Conservation (phyloP, 2,113 vertebrate genomes). For the Elgaria multicarinata region DNA sequence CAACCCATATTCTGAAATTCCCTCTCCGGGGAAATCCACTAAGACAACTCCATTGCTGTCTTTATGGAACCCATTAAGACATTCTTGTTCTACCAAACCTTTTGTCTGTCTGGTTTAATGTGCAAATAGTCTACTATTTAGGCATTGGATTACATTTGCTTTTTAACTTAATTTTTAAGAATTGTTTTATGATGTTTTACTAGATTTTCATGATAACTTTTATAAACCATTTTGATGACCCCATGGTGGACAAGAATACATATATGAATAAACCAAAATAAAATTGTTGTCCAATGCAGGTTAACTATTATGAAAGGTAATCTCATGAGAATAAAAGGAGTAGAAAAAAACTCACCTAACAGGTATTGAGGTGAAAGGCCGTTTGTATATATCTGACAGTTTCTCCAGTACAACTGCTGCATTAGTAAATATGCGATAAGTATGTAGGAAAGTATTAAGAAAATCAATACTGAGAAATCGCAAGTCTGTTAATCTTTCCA, state of each 20-base stretch:
- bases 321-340: accelerated
- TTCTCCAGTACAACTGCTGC: conserved; percentile 93
- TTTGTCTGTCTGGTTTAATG: background rate
- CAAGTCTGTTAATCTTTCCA: conserved; percentile 96
- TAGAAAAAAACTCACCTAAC: conserved; percentile 80
- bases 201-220: background rate
- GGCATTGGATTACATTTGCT: too few species aligned
- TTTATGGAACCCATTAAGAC: background rate
- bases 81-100: background rate
- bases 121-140: background rate
- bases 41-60: background rate
- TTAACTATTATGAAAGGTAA: background rate
- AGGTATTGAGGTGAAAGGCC: conserved; percentile 95
- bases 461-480: conserved; percentile 98
- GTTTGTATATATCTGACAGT: conserved; percentile 95
- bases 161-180: background rate
- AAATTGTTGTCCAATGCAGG: background rate
- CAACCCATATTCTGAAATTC: background rate
- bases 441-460: conserved; percentile 98
- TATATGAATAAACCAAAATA: background rate
- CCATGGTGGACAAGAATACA: background rate
- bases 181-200: background rate
- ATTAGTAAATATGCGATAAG: conserved; percentile 96
- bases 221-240: background rate
- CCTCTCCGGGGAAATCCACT: background rate